Percentiles rank a stretch among this genome's conserved stretches.
phyloP scores from a whole-genome alignment of 1,140 invertebrate genomes.

The Bombus waltoni region DNA sequence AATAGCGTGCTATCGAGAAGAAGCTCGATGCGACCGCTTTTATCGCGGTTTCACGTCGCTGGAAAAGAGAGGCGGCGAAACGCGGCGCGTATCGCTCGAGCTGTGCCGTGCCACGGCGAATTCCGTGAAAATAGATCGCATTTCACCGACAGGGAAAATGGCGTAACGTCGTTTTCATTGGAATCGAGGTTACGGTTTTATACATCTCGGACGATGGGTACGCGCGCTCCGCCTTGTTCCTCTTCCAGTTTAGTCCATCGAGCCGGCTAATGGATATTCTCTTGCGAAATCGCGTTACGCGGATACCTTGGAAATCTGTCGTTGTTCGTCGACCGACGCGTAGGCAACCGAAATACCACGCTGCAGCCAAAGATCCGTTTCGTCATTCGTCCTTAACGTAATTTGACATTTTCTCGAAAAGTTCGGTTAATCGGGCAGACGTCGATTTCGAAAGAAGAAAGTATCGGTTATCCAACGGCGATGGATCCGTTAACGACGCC shows the following conservation, averaged over 20 bases:
- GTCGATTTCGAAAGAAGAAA: neutral
- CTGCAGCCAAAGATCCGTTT: neutral
- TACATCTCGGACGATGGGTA: slow-evolving; percentile 36
- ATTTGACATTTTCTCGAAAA: neutral
- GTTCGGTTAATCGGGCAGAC: too few species aligned
- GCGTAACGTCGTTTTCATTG: slow-evolving; percentile 53
- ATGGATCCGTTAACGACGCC: neutral
- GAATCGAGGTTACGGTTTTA: slow-evolving; percentile 60
- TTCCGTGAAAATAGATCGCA: slow-evolving; percentile 44
- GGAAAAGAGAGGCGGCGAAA: neutral
- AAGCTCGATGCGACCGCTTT: neutral
- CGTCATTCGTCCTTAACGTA: neutral
- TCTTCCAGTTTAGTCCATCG: slow-evolving; percentile 21
- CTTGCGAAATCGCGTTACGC: neutral
- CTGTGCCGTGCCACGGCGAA: neutral
- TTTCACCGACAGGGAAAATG: slow-evolving; percentile 54
- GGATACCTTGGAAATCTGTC: neutral
- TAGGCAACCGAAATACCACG: neutral
- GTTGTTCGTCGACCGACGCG: neutral
- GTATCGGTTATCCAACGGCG: neutral
- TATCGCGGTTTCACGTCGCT: neutral
- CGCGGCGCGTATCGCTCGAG: slow-evolving; percentile 8
- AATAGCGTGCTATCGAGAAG: neutral
- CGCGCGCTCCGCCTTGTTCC: slow-evolving; percentile 1
- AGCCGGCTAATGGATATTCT: neutral